Evolutionary conservation across 2,797 vertebrate genomes (phyloP).

Genomic region (Argya squamiceps): DNA sequence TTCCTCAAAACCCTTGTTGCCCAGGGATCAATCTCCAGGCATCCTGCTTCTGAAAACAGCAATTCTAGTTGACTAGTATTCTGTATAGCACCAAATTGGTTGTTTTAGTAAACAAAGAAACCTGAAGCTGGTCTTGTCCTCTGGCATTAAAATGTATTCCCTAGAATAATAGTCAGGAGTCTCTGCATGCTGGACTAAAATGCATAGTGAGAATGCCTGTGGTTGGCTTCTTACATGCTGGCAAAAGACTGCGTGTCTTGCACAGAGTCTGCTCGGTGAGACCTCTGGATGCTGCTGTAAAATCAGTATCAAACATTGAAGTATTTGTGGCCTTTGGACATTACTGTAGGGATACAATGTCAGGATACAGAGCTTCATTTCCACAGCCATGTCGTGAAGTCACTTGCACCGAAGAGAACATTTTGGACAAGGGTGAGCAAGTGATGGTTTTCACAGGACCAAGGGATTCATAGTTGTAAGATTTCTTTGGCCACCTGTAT

Average conservation of each 20-base stretch:
- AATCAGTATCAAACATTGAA: not conserved
- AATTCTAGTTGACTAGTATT: not conserved
- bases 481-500: not conserved
- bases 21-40: not conserved
- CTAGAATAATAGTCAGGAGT: not conserved
- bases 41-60: not conserved
- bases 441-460: not conserved
- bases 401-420: not conserved
- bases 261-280: not conserved
- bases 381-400: not conserved
- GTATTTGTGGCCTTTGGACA: not conserved
- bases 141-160: not conserved
- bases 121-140: not conserved
- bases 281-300: not conserved
- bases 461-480: not conserved
- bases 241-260: not conserved
- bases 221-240: not conserved
- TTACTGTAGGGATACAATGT: not conserved
- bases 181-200: not conserved
- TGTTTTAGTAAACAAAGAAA: not conserved
- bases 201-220: not conserved
- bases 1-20: not conserved
- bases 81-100: not conserved
- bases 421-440: not conserved
- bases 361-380: not conserved